Base-by-base conservation (phyloP, 2,113 vertebrate species). In the Notarius lentiginosus region DNA sequence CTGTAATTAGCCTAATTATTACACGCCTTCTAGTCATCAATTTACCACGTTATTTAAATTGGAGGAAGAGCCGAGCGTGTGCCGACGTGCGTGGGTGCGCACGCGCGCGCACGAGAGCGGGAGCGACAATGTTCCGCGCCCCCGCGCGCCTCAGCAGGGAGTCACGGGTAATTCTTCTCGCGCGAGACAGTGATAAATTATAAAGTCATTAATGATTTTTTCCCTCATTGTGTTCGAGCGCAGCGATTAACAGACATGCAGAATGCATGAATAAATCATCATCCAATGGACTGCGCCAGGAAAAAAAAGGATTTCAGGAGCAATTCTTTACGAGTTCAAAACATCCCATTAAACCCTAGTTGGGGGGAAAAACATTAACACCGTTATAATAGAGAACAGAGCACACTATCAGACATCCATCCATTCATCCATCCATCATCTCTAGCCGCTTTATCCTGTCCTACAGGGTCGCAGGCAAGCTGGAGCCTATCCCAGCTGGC, bases 101-200 rank as follows among this genome's bases (percentile, higher is more conserved):
- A 3, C 41, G 41, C 34, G 34, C 34, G 34, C 34, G 2, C 34
- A 2, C 2, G 34, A 4, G 4, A 41, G 41, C 3, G 41, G 4
- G 41, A 41, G 41, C 77, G 77, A 86, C 85, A 87, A 85, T 90
- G 90, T 90, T 87, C 91, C 89, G 91, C 80, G 68, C 88, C 87
- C 90, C 73, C 88, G 84, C 89, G 89, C 87, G 84, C 84, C 91
- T 90, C 90, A 92, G 90, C 93, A 88, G 87, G 92, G 88, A 89
- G 89, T 91, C 60, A 68, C 83, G 90, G 91, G 87, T 92, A 92
- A 95, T 93, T 94, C 91, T 92, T 94, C 92, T 92, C 87, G 85
- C 68, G 85, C 12, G 41, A 91, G 92, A 94, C 93, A 91, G 83
- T 93, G 94, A 95, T 93, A 90, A 93, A 94, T 94, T 92, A 93